Evolutionary conservation across 2,113 vertebrate genomes (phyloP).

Genomic region (Mirza zaza): DNA sequence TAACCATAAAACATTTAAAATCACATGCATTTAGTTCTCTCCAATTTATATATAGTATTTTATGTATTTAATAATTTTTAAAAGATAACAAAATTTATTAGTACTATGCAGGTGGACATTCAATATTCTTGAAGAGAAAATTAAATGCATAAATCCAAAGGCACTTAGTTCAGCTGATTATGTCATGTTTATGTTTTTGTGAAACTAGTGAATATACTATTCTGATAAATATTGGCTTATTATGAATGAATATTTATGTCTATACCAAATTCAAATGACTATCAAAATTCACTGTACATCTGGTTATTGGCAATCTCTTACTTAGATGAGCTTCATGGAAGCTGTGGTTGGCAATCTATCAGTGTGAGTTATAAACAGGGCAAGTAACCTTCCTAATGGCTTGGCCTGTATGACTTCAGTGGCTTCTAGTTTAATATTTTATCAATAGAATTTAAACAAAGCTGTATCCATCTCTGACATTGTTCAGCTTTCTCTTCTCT

Average conservation of each 20-base stretch:
- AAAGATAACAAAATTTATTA: slow-evolving; percentile 2
- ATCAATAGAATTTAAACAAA: not conserved
- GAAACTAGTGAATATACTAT: not conserved
- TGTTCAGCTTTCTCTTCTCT: not conserved
- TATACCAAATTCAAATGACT: not conserved
- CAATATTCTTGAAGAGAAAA: not conserved
- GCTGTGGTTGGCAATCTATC: not conserved
- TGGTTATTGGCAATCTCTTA: not conserved
- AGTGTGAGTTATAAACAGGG: not conserved
- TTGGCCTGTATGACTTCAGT: not conserved
- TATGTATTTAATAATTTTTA: not conserved
- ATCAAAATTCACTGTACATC: not conserved
- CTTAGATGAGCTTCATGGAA: not conserved
- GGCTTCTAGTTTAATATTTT: not conserved
- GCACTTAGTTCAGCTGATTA: not conserved
- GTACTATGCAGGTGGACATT: not conserved
- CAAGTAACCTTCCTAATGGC: not conserved
- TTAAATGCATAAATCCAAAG: not conserved
- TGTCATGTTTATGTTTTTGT: not conserved
- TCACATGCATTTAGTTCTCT: not conserved
- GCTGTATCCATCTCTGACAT: not conserved
- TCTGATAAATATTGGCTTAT: not conserved
- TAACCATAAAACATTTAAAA: not conserved
- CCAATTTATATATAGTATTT: not conserved
- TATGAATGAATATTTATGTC: not conserved